Evolutionary conservation across 2,797 vertebrate species (phyloP).

Genomic region (Garrulus glandarius): DNA sequence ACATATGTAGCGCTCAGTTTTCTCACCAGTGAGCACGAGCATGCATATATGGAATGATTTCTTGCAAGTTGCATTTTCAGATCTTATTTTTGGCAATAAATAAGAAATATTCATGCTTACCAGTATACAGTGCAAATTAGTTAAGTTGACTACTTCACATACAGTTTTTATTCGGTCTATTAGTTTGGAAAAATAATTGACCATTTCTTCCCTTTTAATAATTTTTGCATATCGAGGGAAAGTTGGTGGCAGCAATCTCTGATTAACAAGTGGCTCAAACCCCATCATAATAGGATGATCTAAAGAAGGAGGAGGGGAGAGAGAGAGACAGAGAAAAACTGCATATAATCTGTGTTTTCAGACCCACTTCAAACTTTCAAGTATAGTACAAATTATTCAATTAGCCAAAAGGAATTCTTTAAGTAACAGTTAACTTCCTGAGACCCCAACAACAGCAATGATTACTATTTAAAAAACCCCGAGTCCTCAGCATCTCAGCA

Average conservation of each 20-base stretch:
- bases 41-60: not conserved
- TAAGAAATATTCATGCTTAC: conserved; percentile 74
- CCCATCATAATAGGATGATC: conserved; percentile 99
- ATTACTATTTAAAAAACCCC: not conserved
- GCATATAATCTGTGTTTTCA: not conserved
- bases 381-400: not conserved
- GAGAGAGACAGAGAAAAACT: not conserved
- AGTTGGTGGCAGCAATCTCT: conserved; percentile 94
- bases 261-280: conserved; percentile 97
- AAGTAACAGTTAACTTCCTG: not conserved
- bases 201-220: conserved; percentile 98
- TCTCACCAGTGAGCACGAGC: not conserved
- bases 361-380: not conserved
- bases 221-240: conserved; percentile 99
- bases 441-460: not conserved
- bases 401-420: not conserved
- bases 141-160: conserved; percentile 95
- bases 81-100: not conserved
- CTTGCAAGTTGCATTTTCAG: not conserved
- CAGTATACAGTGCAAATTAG: conserved; percentile 96
- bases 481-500: not conserved
- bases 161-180: conserved; percentile 96
- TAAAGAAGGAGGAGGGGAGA: conserved; percentile 39
- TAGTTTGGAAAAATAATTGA: conserved; percentile 94
- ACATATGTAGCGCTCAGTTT: not conserved